Percentiles rank a stretch among this genome's conserved stretches.
These are phyloP conservation scores for Phyllostomus hastatus DNA, from an alignment of 2,113 vertebrate genomes.

Conservation along the genomic window DNA sequence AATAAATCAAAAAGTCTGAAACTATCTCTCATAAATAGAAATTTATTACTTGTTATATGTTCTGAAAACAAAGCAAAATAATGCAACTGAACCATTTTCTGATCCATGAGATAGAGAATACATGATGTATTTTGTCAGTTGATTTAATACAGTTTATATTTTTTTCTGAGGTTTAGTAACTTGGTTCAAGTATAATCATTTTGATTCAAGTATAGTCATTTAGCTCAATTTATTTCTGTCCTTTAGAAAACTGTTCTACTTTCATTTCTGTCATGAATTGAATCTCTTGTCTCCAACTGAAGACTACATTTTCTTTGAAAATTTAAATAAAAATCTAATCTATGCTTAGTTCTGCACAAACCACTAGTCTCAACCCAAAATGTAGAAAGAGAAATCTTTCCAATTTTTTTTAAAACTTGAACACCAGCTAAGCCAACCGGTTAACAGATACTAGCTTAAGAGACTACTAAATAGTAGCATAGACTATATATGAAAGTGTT, in stretches of 20 bases:
- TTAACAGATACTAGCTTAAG: neutral
- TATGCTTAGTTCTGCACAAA: neutral
- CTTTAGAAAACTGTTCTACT: slow-evolving; percentile 50
- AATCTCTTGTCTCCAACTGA: slow-evolving; percentile 56
- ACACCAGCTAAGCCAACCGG: neutral
- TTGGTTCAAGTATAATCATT: slow-evolving; percentile 52
- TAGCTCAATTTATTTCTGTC: slow-evolving; percentile 57
- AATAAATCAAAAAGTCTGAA: slow-evolving; percentile 34
- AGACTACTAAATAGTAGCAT: neutral
- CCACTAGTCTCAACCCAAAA: neutral
- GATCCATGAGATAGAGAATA: slow-evolving; percentile 32
- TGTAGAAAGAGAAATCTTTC: neutral
- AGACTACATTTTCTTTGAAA: slow-evolving; percentile 38
- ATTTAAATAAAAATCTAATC: slow-evolving; percentile 29
- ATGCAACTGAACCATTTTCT: slow-evolving; percentile 30
- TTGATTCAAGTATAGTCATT: slow-evolving; percentile 53
- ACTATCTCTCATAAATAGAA: slow-evolving; percentile 30
- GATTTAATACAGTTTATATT: slow-evolving; percentile 47
- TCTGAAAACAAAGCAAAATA: slow-evolving; percentile 53
- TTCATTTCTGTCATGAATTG: slow-evolving; percentile 45
- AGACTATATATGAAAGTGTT: neutral
- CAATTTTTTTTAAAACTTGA: neutral
- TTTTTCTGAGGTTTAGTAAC: slow-evolving; percentile 40
- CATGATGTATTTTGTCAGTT: slow-evolving; percentile 32
- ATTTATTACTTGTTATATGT: slow-evolving; percentile 38